These are phyloP conservation scores for Gerosis bhagava DNA, from an alignment of 2,888 invertebrate species.

Conservation along the genomic window DNA sequence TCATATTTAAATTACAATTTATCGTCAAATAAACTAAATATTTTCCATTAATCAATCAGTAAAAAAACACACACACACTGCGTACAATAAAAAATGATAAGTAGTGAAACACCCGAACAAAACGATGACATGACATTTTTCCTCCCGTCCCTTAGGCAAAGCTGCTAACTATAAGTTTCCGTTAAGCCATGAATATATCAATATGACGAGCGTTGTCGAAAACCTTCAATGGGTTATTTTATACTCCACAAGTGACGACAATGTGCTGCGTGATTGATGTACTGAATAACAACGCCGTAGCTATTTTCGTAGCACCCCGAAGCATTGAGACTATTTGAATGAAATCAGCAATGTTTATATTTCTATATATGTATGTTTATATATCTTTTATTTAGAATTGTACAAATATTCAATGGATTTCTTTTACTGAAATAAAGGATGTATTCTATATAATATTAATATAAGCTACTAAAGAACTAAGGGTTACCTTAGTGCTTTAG, in stretches of 20 bases:
- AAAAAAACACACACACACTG: no score
- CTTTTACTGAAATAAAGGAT: no score
- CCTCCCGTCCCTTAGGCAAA: constrained; percentile 41
- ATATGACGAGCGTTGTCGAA: constrained; percentile 53
- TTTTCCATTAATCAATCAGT: no score
- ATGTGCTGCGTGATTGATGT: constrained; percentile 65
- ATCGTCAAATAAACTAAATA: no score
- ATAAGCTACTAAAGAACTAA: no score
- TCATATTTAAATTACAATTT: no score
- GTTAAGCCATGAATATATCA: constrained; percentile 64
- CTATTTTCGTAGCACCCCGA: constrained; percentile 12
- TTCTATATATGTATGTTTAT: constrained; percentile 9
- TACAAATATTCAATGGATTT: no score
- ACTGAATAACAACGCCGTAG: constrained; percentile 17
- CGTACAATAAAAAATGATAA: constrained; percentile 13
- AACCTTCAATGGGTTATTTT: constrained; percentile 63
- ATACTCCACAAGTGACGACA: constrained; percentile 57
- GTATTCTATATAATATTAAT: no score
- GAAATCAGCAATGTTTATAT: not conserved
- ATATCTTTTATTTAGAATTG: not conserved
- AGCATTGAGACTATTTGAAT: constrained; percentile 2
- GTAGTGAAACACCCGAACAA: constrained; percentile 14
- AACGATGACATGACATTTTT: constrained; percentile 44
- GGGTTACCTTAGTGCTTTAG: no score
- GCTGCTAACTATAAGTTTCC: constrained; percentile 55